phyloP scores from a whole-genome alignment of 1,140 invertebrate genomes.

The Heliothis virescens region DNA sequence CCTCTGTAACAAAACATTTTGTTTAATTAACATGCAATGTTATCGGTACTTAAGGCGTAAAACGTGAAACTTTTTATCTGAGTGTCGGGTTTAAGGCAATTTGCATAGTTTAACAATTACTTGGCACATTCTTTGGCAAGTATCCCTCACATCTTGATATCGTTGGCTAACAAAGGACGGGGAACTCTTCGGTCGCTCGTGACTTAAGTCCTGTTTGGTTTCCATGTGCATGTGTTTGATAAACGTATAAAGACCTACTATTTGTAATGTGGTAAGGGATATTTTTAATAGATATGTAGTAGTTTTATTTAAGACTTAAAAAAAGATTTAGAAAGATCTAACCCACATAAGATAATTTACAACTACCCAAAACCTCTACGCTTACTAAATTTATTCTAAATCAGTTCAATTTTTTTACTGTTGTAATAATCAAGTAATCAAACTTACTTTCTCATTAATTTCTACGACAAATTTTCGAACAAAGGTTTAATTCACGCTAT shows the following conservation, averaged over 20 bases:
- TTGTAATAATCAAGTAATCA: no score
- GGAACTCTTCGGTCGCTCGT: slow-evolving; percentile 33
- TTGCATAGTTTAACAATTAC: slow-evolving; percentile 81
- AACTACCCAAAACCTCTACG: no score
- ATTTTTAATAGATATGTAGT: not conserved
- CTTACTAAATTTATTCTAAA: no score
- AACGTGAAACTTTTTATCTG: slow-evolving; percentile 69
- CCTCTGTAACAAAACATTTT: slow-evolving; percentile 57
- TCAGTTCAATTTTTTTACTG: no score
- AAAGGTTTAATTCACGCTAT: no score
- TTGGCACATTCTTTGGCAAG: slow-evolving; percentile 72
- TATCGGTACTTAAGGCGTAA: slow-evolving; percentile 58
- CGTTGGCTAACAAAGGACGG: slow-evolving; percentile 38
- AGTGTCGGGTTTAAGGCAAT: slow-evolving; percentile 61
- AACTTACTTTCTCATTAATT: no score
- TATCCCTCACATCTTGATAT: slow-evolving; percentile 62
- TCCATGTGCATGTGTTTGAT: slow-evolving; percentile 13
- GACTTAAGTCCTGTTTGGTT: slow-evolving; percentile 3
- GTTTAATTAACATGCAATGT: slow-evolving; percentile 74
- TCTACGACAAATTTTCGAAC: no score
- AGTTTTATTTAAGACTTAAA: no score
- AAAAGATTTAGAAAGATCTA: no score
- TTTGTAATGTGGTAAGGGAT: not conserved
- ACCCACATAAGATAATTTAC: no score
- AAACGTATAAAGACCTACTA: not conserved